These are phyloP conservation scores for Phoeniculus purpureus DNA, from an alignment of 2,797 vertebrate species.

Conservation along the genomic window DNA sequence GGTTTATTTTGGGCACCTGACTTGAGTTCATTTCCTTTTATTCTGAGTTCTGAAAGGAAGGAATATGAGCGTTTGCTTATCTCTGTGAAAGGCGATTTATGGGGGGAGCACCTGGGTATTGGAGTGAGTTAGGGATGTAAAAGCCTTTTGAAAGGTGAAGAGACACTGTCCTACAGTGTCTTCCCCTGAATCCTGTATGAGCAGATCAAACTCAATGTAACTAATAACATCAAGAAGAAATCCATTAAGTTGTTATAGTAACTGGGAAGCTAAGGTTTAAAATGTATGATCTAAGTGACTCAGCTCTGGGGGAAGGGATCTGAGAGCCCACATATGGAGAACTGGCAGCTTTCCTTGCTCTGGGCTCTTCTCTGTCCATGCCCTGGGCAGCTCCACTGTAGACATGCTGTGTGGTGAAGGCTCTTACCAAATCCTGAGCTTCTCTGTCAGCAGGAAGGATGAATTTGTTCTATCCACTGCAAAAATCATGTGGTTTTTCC, in stretches of 20 bases:
- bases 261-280: constrained; percentile 53
- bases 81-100: not conserved
- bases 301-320: constrained; percentile 49
- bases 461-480: not conserved
- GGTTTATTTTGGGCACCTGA: constrained; percentile 1
- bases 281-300: constrained; percentile 18
- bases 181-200: not conserved
- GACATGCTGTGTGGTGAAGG: not conserved
- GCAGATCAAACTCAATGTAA: constrained; percentile 19
- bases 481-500: not conserved
- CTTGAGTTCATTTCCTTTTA: constrained; percentile 33
- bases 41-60: constrained; percentile 10
- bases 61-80: constrained; percentile 18
- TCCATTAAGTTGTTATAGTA: constrained; percentile 65
- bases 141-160: not conserved
- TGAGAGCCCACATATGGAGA: not conserved
- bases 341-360: not conserved
- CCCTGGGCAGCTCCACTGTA: fast-evolving
- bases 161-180: not conserved
- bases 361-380: not conserved
- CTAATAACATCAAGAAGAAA: constrained; percentile 55
- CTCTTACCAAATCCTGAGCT: not conserved
- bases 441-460: not conserved
- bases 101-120: not conserved
- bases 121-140: not conserved